Conservation (phyloP, 2,113 vertebrate genomes). For the Poeciliopsis prolifica region DNA sequence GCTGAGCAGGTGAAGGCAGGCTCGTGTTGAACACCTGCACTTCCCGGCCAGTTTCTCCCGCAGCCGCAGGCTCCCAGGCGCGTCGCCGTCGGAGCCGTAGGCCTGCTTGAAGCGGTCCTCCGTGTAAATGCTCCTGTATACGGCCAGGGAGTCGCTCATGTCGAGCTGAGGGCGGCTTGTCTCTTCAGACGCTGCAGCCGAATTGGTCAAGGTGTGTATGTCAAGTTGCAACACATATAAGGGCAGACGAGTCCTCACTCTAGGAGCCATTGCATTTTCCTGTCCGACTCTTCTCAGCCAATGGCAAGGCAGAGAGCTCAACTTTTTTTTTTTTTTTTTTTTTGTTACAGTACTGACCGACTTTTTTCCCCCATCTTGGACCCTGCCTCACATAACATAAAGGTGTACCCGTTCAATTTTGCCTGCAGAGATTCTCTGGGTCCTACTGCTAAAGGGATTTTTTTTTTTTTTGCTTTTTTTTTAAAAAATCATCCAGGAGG, state of each 20-base stretch:
- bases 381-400: conserved; percentile 56
- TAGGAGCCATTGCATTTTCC: conserved; percentile 74
- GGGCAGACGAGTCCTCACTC: conserved; percentile 62
- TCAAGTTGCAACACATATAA: conserved; percentile 72
- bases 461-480: conserved; percentile 23
- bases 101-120: conserved; percentile 84
- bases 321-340: conserved; percentile 29
- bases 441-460: conserved; percentile 73
- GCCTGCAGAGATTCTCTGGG: conserved; percentile 65
- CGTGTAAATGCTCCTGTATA: conserved; percentile 84
- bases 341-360: conserved; percentile 62
- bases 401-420: conserved; percentile 66
- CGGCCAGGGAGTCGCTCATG: conserved; percentile 84
- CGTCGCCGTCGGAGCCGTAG: conserved; percentile 73
- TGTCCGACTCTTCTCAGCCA: conserved; percentile 70
- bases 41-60: conserved; percentile 62
- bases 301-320: conserved; percentile 65
- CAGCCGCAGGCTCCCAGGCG: conserved; percentile 50
- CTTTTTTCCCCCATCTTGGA: conserved; percentile 48
- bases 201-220: conserved; percentile 34
- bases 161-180: conserved; percentile 29
- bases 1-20: conserved; percentile 77
- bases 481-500: conserved; percentile 1
- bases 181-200: not conserved
- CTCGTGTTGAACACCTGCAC: conserved; percentile 79